Evolutionary conservation across 2,797 vertebrate genomes (phyloP), one percentile per base, ranked within the genome.

Genomic region (Merluccius polli): DNA sequence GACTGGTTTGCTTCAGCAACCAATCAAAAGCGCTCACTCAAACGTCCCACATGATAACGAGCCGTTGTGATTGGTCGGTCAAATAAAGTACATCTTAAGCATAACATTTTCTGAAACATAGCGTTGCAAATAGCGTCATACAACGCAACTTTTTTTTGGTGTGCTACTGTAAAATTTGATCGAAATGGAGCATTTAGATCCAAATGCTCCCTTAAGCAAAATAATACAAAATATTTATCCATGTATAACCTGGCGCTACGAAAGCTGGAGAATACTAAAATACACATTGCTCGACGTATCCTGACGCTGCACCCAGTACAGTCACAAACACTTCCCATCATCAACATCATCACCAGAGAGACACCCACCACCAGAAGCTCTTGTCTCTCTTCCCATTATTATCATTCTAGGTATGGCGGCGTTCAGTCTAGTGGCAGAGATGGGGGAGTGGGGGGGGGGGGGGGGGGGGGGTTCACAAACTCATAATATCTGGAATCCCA

Each of bases 401-500:
- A 63, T 63, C 27, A 24, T 63, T 59, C 48, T n/a, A 59, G 48
- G 59, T 11, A 27, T 0, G 10, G 24, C 24, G 24, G 21, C 21
- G 7, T 24, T 59, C 52, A 59, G 52, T 59, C 52, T 59, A 59
- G 52, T 59, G 52, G 52, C 21, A 7, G 52, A 24, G 52, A 24
- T 7, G 21, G 7, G 48, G 18, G 48, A n/a, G 48, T n/a, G 48
- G 12, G 15, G 41, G 1, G 15, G 44, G 44, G 44, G 44, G 16
- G 44, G 44, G 18, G 44, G 18, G 44, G 4, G 1, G 44, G 18
- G 18, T 3, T 15, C 16, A 48, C 18, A 7, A 48, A 48, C 13
- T 48, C 44, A 48, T 48, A 48, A 48, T 59, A 59, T 59, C 52
- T 59, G 52, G 52, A 59, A 59, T 59, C 52, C 21, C 52, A 59